Percentiles rank a stretch among this genome's conserved stretches.
Evolutionary conservation across 2,888 invertebrate genomes (phyloP).

Genomic region (Cheilosia impressa): DNA sequence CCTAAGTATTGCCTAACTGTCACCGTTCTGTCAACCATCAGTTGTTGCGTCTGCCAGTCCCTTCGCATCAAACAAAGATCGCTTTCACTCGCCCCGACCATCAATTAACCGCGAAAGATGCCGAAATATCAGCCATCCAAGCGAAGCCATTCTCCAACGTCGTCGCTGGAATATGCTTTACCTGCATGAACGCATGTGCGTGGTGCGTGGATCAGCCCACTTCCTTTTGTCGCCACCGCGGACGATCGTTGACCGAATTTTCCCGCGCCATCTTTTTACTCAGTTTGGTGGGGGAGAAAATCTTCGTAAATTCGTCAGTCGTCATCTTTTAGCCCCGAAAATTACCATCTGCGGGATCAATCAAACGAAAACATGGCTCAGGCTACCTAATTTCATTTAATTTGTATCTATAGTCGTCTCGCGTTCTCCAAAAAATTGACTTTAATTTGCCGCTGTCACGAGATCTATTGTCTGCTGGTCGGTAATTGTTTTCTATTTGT

Average conservation of each 20-base stretch:
- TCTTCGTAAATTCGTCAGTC: slow-evolving; percentile 47
- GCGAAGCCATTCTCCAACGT: slow-evolving; percentile 6
- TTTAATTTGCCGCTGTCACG: slow-evolving; percentile 72
- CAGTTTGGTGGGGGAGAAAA: slow-evolving; percentile 36
- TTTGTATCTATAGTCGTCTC: slow-evolving; percentile 65
- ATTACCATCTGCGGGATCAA: slow-evolving; percentile 81
- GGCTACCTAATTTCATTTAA: slow-evolving; percentile 75
- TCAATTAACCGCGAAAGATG: slow-evolving; percentile 59
- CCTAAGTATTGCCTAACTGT: slow-evolving; percentile 31
- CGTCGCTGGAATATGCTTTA: slow-evolving; percentile 40
- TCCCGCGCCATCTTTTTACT: slow-evolving; percentile 67
- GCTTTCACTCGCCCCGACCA: slow-evolving; percentile 62
- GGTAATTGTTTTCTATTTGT: slow-evolving; percentile 67
- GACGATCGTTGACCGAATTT: slow-evolving; percentile 60
- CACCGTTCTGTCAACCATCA: slow-evolving; percentile 67
- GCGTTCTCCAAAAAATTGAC: slow-evolving; percentile 56
- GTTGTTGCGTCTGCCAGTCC: slow-evolving; percentile 16
- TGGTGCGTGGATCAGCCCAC: slow-evolving; percentile 47
- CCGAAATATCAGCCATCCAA: slow-evolving; percentile 32
- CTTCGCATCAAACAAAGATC: slow-evolving; percentile 47
- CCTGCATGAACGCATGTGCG: slow-evolving; percentile 71
- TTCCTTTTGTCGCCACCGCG: slow-evolving; percentile 51
- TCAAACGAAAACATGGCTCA: slow-evolving; percentile 78
- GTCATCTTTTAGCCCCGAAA: slow-evolving; percentile 54
- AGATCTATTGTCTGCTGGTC: slow-evolving; percentile 59